A percentile compares a stretch with the other conserved stretches of the same genome.
Conservation (phyloP, 2,888 invertebrate species). For the Ennomos quercinarius region DNA sequence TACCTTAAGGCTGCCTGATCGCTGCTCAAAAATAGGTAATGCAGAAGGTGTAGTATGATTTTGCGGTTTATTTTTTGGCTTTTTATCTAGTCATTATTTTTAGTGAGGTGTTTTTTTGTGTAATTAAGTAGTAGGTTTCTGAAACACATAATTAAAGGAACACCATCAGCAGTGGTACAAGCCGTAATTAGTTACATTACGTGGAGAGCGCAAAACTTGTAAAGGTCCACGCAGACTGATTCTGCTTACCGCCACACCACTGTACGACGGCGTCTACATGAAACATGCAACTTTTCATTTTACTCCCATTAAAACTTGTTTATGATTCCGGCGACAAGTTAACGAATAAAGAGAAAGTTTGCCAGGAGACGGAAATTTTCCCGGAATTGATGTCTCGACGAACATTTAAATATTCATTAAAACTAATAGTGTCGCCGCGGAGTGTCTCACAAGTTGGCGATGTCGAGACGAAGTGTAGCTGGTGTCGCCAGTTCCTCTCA, state of each 20-base stretch:
- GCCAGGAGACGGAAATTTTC: conserved; percentile 33
- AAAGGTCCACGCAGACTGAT: conserved; percentile 25
- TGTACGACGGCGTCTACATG: conserved; percentile 17
- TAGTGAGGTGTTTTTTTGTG: neutral
- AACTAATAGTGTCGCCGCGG: conserved; percentile 37
- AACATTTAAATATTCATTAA: conserved; percentile 52
- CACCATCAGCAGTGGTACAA: too few relatives aligned
- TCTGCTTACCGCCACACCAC: conserved; percentile 18
- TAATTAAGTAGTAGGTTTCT: too few relatives aligned
- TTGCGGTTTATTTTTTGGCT: too few relatives aligned
- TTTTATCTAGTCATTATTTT: conserved; percentile 7
- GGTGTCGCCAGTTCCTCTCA: neutral
- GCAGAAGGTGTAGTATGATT: too few relatives aligned
- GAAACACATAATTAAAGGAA: too few relatives aligned
- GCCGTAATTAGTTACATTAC: too few relatives aligned
- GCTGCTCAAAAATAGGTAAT: too few relatives aligned
- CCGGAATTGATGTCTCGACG: conserved; percentile 42
- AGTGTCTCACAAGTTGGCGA: neutral
- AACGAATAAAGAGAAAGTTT: conserved; percentile 46
- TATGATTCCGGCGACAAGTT: conserved; percentile 45
- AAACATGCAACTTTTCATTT: conserved; percentile 42
- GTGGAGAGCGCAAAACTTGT: too few relatives aligned
- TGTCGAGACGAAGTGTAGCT: conserved; percentile 10
- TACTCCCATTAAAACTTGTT: conserved; percentile 50
- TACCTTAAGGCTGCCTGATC: too few relatives aligned